Evolutionary conservation across 2,113 vertebrate species (phyloP).

Genomic region (Herpetotheres cachinnans): DNA sequence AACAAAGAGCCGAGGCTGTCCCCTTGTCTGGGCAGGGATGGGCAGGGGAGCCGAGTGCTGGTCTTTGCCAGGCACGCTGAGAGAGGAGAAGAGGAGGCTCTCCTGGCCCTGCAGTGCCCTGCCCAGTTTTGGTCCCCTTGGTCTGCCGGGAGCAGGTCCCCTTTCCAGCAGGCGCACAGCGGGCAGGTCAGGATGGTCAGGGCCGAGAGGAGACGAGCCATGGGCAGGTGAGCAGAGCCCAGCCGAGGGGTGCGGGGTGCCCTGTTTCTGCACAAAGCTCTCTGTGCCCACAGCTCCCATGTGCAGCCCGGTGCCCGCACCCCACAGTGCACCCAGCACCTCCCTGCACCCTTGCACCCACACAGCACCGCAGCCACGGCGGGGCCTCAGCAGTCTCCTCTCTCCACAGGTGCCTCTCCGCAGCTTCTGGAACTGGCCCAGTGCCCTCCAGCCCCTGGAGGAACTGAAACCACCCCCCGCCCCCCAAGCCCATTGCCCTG

Average conservation of each 20-base stretch:
- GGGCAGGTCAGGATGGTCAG: too few species aligned
- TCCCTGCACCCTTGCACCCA: rapidly evolving
- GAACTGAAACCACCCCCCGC: not conserved
- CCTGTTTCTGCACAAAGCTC: not conserved
- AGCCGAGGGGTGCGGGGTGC: too few species aligned
- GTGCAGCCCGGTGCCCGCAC: not conserved
- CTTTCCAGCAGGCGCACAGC: too few species aligned
- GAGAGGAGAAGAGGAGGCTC: not conserved
- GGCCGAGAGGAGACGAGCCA: too few species aligned
- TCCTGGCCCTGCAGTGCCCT: too few species aligned
- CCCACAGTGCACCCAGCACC: rapidly evolving
- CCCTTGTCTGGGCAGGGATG: not conserved
- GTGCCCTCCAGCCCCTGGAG: not conserved
- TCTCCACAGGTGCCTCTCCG: not conserved
- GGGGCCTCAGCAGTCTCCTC: not conserved
- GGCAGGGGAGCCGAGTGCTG: not conserved
- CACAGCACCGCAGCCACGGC: rapidly evolving
- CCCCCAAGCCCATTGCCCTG: too few species aligned
- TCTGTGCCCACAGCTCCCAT: not conserved
- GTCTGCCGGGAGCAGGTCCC: too few species aligned
- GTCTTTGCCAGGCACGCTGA: not conserved
- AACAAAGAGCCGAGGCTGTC: not conserved
- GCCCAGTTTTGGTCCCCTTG: too few species aligned
- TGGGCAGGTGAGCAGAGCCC: too few species aligned
- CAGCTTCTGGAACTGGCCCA: too few species aligned